Conservation (phyloP, 2,797 vertebrate species). For the Thaleichthys pacificus region DNA sequence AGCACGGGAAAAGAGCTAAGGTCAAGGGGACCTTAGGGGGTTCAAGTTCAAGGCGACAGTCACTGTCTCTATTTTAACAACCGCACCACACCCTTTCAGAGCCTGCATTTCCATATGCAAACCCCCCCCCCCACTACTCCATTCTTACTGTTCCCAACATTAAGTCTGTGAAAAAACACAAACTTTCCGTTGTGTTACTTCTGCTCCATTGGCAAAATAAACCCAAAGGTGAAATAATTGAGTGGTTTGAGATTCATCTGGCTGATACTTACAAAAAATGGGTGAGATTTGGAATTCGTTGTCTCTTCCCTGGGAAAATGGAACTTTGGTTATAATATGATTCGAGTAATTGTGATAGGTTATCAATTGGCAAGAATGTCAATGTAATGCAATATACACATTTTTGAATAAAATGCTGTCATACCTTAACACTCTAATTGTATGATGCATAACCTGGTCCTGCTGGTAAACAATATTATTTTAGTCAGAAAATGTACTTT, state of each 20-base stretch:
- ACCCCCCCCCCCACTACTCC: background rate
- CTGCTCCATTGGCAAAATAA: conserved; percentile 10
- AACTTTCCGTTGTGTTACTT: conserved; percentile 19
- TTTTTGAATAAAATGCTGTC: too few relatives aligned
- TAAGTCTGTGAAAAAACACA: conserved; percentile 32
- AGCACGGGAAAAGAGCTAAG: conserved; percentile 72
- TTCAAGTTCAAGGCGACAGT: conserved; percentile 82
- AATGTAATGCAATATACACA: background rate
- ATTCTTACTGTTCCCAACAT: conserved; percentile 23
- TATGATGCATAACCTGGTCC: too few relatives aligned
- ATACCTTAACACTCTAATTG: background rate
- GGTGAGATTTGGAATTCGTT: conserved; percentile 24
- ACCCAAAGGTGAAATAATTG: conserved; percentile 32
- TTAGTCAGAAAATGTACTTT: too few relatives aligned
- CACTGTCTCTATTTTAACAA: conserved; percentile 68
- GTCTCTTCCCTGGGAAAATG: conserved; percentile 22
- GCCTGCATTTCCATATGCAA: conserved; percentile 33
- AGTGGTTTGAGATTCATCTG: conserved; percentile 19
- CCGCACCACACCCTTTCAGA: conserved; percentile 43
- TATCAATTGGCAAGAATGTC: conserved; percentile 16
- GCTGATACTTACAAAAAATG: conserved; percentile 11
- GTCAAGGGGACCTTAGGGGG: conserved; percentile 73
- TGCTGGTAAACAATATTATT: too few relatives aligned
- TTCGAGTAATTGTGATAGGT: conserved; percentile 21
- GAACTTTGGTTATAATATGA: background rate